Evolutionary conservation across 2,888 invertebrate genomes (phyloP), one percentile per base, ranked within the genome.

Genomic region (Litoditis marina): DNA sequence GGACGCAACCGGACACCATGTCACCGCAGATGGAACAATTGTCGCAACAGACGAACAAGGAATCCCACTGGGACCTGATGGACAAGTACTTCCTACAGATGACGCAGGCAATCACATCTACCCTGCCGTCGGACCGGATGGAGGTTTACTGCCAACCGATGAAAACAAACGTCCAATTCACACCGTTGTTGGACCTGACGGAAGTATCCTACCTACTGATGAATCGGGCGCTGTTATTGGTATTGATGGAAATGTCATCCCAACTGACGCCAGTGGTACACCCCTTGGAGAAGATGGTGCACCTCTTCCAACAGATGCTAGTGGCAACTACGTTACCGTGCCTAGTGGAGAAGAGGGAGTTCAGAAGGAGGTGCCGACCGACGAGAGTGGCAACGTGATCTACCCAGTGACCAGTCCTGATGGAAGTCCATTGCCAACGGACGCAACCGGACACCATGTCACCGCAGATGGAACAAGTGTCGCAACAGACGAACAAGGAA

Each of bases 261-360:
- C 68, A 32, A 68, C 31, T 13, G 60, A 60, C 42, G 39, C 30
- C 2, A 30, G 42, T 34, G 60, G 60, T 52, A 42, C 28, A 7
- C 70, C 69, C 1, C 60, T 59, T 60, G 58, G 58, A 6, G 58
- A 63, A 13, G 63, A 66, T 47, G 62, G 62, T 27, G 46, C 42
- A n/a, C 75, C 75, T 5, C 61, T 75, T 46, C 76, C 76, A 1
- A 76, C 76, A 11, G 78, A 78, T 49, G 63, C 61, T 34, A 50
- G 54, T 19, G 73, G 77, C 7, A 54, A 58, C 8, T 52, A 49
- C 25, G 47, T 78, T n/a, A 65, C 71, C 32, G 73, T 76, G 8
- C 60, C 75, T 1, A 60, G 32, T 13, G 50, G 53, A 22, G 58
- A 53, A n/a, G 60, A 51, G 8, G 66, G 60, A 13, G 54, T 49